These are phyloP conservation scores for Aproaerema taeniolella DNA, from an alignment of 2,888 invertebrate genomes.

Conservation along the genomic window DNA sequence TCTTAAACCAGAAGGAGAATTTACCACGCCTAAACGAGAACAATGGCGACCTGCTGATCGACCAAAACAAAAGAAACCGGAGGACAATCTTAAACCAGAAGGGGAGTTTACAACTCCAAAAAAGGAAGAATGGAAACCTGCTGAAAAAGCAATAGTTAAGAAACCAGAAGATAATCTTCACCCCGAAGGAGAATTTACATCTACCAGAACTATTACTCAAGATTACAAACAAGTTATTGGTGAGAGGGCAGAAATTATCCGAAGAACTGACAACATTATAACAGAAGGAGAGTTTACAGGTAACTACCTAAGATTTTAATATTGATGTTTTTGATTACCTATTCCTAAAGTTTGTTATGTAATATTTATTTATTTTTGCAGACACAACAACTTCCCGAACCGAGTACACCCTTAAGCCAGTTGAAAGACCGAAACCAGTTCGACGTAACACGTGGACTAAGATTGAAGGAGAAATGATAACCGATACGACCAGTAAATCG, in stretches of 20 bases:
- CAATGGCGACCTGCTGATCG: constrained; percentile 57
- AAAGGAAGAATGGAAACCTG: constrained; percentile 47
- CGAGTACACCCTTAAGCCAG: constrained; percentile 82
- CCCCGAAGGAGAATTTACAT: constrained; percentile 77
- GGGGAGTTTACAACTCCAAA: constrained; percentile 57
- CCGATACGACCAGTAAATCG: constrained; percentile 81
- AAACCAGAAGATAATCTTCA: constrained; percentile 73
- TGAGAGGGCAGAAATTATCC: constrained; percentile 80
- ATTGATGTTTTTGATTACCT: not conserved
- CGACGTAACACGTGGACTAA: constrained; percentile 88
- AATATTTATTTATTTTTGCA: constrained; percentile 44
- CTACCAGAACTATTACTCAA: constrained; percentile 68
- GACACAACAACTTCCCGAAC: constrained; percentile 83
- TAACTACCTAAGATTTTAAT: no score
- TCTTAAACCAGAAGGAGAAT: constrained; percentile 59
- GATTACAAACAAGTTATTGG: constrained; percentile 79
- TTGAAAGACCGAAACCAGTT: constrained; percentile 80
- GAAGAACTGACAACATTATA: constrained; percentile 81
- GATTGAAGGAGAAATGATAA: constrained; percentile 84
- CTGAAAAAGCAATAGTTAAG: constrained; percentile 54
- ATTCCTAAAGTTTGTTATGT: no score
- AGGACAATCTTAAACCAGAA: constrained; percentile 73
- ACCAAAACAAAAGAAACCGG: constrained; percentile 68
- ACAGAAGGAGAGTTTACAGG: constrained; percentile 82
- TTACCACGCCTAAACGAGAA: constrained; percentile 38